Evolutionary conservation across 2,113 vertebrate species (phyloP).

Genomic region (Prietella phreatophila): DNA sequence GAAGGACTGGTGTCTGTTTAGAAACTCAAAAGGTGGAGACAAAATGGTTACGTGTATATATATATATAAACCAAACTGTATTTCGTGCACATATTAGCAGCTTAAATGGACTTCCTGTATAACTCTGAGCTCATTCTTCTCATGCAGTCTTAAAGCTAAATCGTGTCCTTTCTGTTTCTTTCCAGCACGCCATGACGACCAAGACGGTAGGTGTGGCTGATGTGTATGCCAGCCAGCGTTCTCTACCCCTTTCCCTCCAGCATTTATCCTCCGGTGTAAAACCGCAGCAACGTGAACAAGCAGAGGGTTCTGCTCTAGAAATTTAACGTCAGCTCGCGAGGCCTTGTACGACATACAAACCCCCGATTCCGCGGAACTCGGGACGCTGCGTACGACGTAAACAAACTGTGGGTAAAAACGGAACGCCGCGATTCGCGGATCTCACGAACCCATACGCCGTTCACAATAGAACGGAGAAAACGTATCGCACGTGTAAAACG

Average conservation of each 20-base stretch:
- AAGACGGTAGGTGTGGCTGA: conserved; percentile 48
- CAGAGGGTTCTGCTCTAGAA: not conserved
- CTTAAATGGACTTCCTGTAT: not conserved
- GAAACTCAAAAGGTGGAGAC: too few relatives aligned
- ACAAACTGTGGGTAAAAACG: too few relatives aligned
- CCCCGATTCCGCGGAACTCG: too few relatives aligned
- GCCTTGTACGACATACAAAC: not conserved
- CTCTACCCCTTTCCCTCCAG: not conserved
- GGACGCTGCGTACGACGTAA: too few relatives aligned
- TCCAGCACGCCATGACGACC: conserved; percentile 27
- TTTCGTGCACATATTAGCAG: not conserved
- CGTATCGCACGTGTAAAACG: too few relatives aligned
- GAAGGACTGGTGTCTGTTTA: not conserved
- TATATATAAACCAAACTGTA: too few relatives aligned
- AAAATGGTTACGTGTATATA: too few relatives aligned
- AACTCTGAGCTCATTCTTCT: not conserved
- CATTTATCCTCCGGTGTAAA: not conserved
- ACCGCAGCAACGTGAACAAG: not conserved
- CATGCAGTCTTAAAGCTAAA: not conserved
- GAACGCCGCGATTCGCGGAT: too few relatives aligned
- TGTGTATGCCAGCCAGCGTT: not conserved
- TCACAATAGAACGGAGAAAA: too few relatives aligned
- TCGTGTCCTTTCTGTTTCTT: conserved; percentile 1
- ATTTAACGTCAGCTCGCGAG: not conserved
- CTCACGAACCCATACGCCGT: too few relatives aligned